These are phyloP conservation scores for Sebastes cheni DNA, from an alignment of 2,797 vertebrate species.

Conservation along the genomic window DNA sequence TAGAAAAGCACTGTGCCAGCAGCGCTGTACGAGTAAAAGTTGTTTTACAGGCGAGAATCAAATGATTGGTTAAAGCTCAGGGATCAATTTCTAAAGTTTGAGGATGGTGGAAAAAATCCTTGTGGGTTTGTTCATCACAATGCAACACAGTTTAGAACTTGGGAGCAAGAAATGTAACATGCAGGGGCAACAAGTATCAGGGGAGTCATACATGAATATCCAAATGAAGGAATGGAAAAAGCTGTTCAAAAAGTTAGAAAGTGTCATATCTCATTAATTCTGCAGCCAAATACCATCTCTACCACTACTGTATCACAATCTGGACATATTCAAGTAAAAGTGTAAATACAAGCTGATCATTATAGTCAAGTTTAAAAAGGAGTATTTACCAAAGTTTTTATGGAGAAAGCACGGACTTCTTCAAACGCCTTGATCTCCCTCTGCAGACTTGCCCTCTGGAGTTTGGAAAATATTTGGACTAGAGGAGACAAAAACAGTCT, in stretches of 20 bases:
- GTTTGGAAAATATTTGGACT: slow-evolving; percentile 72
- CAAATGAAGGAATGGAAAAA: slow-evolving; percentile 1
- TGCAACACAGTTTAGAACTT: slow-evolving; percentile 54
- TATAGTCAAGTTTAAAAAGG: slow-evolving; percentile 14
- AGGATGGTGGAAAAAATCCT: slow-evolving; percentile 60
- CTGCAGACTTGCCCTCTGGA: slow-evolving; percentile 57
- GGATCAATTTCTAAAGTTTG: slow-evolving; percentile 34
- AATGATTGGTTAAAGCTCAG: slow-evolving; percentile 21
- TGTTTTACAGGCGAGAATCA: background rate
- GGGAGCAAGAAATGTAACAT: slow-evolving; percentile 25
- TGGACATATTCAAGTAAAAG: background rate
- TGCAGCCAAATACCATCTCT: background rate
- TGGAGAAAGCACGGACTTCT: slow-evolving; percentile 38
- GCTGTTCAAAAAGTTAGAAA: background rate
- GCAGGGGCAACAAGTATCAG: background rate
- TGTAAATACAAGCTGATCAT: background rate
- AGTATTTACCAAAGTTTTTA: slow-evolving; percentile 61
- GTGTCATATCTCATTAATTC: background rate
- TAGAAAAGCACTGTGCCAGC: background rate
- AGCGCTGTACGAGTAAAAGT: background rate
- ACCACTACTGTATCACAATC: background rate
- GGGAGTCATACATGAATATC: background rate
- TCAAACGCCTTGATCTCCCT: slow-evolving; percentile 22
- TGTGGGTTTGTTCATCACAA: slow-evolving; percentile 55
- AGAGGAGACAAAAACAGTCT: slow-evolving; percentile 57